These are phyloP conservation scores for Orius laevigatus DNA, from an alignment of 1,140 invertebrate species.

Conservation along the genomic window DNA sequence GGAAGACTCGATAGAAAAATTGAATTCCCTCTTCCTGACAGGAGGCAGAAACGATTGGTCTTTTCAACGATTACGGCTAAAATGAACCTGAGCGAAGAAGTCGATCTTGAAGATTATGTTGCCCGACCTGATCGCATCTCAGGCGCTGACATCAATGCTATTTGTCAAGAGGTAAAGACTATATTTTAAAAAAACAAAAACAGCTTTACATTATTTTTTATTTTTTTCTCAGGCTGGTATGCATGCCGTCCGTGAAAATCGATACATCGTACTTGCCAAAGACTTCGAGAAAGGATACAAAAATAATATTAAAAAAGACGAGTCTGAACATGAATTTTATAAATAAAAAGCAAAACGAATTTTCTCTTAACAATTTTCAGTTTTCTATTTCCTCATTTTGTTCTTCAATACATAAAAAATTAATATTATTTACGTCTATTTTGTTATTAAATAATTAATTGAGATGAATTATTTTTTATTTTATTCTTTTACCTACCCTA, in stretches of 20 bases:
- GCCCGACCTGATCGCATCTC: conserved; percentile 96
- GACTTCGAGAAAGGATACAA: conserved; percentile 99
- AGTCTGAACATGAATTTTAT: conserved; percentile 98
- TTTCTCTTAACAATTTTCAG: no score
- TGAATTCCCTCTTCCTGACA: conserved; percentile 95
- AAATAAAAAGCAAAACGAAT: conserved; percentile 79
- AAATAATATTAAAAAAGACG: conserved; percentile 99
- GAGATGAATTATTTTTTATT: no score
- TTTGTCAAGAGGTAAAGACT: conserved; percentile 89
- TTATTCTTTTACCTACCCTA: no score
- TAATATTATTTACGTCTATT: no score
- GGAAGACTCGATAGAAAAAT: conserved; percentile 97
- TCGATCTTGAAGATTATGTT: conserved; percentile 97
- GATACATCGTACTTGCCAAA: conserved; percentile 95
- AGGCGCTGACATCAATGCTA: conserved; percentile 98
- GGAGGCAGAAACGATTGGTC: conserved; percentile 92
- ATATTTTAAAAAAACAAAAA: neutral
- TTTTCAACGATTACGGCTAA: conserved; percentile 96
- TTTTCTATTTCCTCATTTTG: no score
- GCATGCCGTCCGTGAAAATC: conserved; percentile 97
- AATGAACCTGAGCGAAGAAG: conserved; percentile 99
- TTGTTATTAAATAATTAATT: no score
- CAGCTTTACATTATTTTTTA: conserved; percentile 5
- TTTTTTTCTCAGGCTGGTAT: conserved; percentile 46
- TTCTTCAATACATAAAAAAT: no score